Percentiles rank a stretch among this genome's conserved stretches.
phyloP scores from a whole-genome alignment of 2,888 invertebrate genomes.

The Aspidiotus rigidus region DNA sequence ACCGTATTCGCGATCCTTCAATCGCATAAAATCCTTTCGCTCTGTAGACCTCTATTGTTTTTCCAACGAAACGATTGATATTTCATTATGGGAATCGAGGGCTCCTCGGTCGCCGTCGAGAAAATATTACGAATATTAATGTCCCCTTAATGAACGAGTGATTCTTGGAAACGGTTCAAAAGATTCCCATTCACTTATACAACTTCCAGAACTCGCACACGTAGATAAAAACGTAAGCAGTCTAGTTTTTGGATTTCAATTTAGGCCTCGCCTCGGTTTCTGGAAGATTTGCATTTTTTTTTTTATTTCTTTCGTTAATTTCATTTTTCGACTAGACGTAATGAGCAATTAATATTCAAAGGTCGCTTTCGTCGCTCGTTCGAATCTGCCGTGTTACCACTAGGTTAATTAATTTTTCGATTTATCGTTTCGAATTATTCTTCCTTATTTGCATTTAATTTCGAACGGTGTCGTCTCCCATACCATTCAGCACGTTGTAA shows the following conservation, averaged over 20 bases:
- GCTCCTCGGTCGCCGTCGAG: not conserved
- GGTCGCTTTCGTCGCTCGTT: conserved; percentile 19
- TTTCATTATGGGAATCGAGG: no score
- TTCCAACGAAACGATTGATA: no score
- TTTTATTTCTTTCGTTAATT: not conserved
- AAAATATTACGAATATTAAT: not conserved
- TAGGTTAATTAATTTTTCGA: conserved; percentile 2
- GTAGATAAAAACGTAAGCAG: no score
- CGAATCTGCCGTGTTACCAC: not conserved
- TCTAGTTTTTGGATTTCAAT: no score
- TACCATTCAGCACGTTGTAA: no score
- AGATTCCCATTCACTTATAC: not conserved
- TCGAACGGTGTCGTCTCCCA: no score
- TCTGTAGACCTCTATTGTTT: no score
- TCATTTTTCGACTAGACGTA: not conserved
- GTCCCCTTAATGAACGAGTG: not conserved
- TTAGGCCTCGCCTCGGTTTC: no score
- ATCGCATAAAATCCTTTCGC: no score
- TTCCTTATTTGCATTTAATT: not conserved
- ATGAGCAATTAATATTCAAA: conserved; percentile 32
- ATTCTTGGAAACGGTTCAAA: not conserved
- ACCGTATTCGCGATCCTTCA: no score
- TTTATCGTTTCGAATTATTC: conserved; percentile 2
- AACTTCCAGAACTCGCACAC: no score
- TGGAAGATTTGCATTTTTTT: not conserved